These are phyloP conservation scores for Adoxophyes honmai DNA, from an alignment of 1,140 invertebrate species.

Conservation along the genomic window DNA sequence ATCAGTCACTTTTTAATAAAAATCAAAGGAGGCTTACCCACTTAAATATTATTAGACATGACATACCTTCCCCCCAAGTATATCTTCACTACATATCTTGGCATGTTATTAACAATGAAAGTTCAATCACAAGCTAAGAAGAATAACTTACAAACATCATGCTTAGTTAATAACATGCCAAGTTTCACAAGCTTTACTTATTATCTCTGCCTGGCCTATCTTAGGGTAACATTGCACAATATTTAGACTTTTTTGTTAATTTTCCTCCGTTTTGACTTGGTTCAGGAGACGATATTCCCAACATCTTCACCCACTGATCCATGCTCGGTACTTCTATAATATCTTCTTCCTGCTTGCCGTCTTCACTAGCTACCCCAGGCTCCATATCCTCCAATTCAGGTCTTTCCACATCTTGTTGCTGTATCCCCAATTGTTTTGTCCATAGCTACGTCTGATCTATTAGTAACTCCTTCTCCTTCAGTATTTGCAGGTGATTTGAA, in stretches of 20 bases:
- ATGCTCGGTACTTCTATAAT: not conserved
- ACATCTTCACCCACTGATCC: no score
- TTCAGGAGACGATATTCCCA: not conserved
- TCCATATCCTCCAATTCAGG: not conserved
- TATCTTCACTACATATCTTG: no score
- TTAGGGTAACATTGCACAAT: not conserved
- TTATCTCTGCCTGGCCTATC: not conserved
- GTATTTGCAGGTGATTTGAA: conserved; percentile 15
- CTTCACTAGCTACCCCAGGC: not conserved
- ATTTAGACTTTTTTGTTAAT: not conserved
- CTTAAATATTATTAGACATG: no score
- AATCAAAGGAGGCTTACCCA: no score
- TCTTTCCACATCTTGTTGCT: not conserved
- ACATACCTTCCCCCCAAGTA: no score
- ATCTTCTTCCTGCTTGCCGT: not conserved
- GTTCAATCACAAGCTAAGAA: no score
- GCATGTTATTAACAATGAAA: no score
- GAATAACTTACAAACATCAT: no score
- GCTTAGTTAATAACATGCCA: no score
- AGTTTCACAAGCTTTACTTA: no score
- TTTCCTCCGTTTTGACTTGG: not conserved
- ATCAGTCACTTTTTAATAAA: no score
- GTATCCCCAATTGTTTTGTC: not conserved
- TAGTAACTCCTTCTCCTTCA: conserved; percentile 1
- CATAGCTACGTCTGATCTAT: not conserved